Evolutionary conservation across 2,113 vertebrate genomes (phyloP), one percentile per base, ranked within the genome.

Genomic region (Tursiops truncatus): DNA sequence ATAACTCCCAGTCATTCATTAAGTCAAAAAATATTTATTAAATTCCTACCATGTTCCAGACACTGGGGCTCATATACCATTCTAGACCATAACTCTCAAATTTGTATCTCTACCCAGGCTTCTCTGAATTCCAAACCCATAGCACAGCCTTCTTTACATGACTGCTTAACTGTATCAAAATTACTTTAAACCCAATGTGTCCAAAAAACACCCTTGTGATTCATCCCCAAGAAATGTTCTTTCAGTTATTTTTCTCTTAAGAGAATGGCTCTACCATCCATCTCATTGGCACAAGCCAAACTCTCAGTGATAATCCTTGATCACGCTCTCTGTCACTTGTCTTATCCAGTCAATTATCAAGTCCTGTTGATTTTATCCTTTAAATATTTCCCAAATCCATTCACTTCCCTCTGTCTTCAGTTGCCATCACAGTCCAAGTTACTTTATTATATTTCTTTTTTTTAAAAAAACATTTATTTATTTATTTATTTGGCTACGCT

Each of bases 1-100:
- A 65, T 62, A 79, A 58, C 60, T 10, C 28, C 20, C 26, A 90
- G 28, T 60, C 33, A 73, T 17, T 92, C 18, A n/a, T 74, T 68
- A 53, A 47, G 33, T 73, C 33, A 84, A 62, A 17, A 73, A 84
- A 74, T 94, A 62, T 28, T 88, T 58, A 93, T 62, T 50, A 74
- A 87, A 41, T 31, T 31, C 1, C 14, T 41, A 36, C 36, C 83
- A 50, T 26, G 6, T 63, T 8, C 41, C 25, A 18, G 53, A 31
- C 68, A 41, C 53, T 83, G 87, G 38, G 10, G 13, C 0, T 83
- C 63, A 58, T 31, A 74, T 36, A 77, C 5, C n/a, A 85, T 81
- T 77, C 47, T 60, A 77, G 5, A 31, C 1, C 23, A 41, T 21
- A 21, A n/a, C 3, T 41, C 58, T 44, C 31, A 56, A 38, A 71